phyloP scores from a whole-genome alignment of 2,797 vertebrate species.

The Phataginus tricuspis region DNA sequence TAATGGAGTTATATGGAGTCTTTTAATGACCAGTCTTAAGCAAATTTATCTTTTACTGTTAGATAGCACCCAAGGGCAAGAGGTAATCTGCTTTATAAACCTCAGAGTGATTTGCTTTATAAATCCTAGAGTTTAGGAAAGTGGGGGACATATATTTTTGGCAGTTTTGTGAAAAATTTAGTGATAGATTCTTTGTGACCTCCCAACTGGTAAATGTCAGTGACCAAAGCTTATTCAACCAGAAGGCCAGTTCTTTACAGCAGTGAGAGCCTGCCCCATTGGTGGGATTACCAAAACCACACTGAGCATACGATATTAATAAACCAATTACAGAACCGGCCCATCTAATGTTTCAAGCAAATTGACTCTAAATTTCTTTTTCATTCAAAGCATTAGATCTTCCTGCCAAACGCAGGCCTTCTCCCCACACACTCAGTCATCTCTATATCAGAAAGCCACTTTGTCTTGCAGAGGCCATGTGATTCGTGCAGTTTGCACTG shows the following conservation, averaged over 20 bases:
- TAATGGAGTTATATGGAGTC: constrained; percentile 68
- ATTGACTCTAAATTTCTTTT: constrained; percentile 24
- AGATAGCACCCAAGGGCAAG: constrained; percentile 80
- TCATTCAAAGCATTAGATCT: constrained; percentile 7
- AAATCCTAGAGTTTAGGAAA: constrained; percentile 72
- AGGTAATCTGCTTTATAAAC: constrained; percentile 80
- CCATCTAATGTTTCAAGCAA: neutral
- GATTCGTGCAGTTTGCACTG: constrained; percentile 45
- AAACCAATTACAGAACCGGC: neutral
- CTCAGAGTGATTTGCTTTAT: constrained; percentile 71
- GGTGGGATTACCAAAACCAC: neutral
- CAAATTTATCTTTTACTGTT: constrained; percentile 75
- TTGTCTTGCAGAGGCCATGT: constrained; percentile 48
- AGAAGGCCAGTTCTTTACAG: neutral
- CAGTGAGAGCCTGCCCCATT: neutral
- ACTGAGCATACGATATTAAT: neutral
- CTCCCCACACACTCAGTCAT: neutral
- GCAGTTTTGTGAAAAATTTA: constrained; percentile 76
- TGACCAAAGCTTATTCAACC: neutral
- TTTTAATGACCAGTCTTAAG: constrained; percentile 71
- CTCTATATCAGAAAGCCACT: constrained; percentile 18
- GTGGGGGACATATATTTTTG: constrained; percentile 50
- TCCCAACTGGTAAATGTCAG: constrained; percentile 40
- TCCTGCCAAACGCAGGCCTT: neutral
- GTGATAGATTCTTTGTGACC: constrained; percentile 65